phyloP scores from a whole-genome alignment of 1,140 invertebrate genomes.

The roundworm (Caenorhabditis elegans) region DNA sequence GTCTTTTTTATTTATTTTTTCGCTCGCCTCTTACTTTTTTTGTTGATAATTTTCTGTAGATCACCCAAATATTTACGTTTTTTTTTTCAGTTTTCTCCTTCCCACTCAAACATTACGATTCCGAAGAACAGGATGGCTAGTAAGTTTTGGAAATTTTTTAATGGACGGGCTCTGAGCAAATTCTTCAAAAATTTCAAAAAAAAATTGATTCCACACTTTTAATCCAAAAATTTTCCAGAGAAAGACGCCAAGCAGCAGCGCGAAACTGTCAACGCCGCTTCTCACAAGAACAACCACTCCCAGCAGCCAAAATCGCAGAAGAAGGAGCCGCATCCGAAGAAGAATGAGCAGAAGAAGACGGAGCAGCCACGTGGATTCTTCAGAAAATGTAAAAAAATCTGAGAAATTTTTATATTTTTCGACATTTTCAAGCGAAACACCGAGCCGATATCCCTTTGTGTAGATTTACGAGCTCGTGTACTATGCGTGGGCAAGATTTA shows the following conservation, averaged over 20 bases:
- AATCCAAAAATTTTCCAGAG: constrained; percentile 32
- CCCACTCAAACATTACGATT: not conserved
- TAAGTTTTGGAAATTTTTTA: not conserved
- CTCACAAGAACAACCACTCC: not conserved
- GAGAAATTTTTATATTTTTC: not conserved
- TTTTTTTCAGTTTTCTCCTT: not conserved
- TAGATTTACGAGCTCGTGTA: too few species aligned
- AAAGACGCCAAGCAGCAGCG: constrained; percentile 4
- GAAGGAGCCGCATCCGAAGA: not conserved
- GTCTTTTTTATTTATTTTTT: too few species aligned
- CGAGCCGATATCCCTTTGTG: too few species aligned
- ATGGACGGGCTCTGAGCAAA: too few species aligned
- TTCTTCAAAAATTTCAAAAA: too few species aligned
- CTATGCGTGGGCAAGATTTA: too few species aligned
- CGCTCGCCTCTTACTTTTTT: not conserved
- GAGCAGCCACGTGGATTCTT: not conserved
- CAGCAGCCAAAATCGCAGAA: not conserved
- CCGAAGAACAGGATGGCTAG: not conserved
- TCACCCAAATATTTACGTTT: not conserved
- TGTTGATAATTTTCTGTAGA: not conserved
- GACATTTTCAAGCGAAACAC: too few species aligned
- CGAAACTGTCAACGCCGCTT: too few species aligned
- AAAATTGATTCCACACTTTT: too few species aligned
- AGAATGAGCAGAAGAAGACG: not conserved
- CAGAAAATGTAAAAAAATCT: not conserved